Percentiles rank a stretch among this genome's conserved stretches.
These are phyloP conservation scores for Peromyscus melanophrys DNA, from an alignment of 2,797 vertebrate species.

Conservation along the genomic window DNA sequence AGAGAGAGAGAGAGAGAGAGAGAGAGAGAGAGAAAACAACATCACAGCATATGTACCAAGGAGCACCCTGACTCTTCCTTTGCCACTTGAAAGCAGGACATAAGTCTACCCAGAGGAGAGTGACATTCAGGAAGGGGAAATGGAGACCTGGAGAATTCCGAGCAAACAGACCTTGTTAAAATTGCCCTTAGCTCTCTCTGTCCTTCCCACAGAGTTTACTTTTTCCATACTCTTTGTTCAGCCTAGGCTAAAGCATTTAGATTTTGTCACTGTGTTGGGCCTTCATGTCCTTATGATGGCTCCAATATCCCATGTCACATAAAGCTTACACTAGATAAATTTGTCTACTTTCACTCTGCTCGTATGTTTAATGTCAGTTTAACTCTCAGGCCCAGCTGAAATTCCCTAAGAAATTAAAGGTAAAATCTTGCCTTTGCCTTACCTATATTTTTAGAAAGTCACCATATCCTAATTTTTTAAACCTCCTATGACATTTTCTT, in stretches of 20 bases:
- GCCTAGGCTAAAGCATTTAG: neutral
- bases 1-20: neutral
- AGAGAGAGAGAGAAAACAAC: neutral
- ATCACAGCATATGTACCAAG: neutral
- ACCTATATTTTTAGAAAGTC: neutral
- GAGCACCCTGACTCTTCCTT: neutral
- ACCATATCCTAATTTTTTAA: neutral
- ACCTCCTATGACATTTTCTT: neutral
- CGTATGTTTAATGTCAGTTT: conserved; percentile 16
- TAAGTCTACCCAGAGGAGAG: neutral
- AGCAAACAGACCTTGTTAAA: conserved; percentile 23
- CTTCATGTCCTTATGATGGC: neutral
- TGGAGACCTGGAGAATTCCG: neutral
- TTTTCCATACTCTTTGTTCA: neutral
- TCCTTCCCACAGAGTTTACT: neutral
- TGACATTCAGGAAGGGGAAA: neutral
- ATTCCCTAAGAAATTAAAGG: neutral
- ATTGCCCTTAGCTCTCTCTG: neutral
- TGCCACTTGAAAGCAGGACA: neutral
- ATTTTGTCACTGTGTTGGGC: neutral
- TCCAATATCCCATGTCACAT: neutral
- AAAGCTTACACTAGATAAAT: conserved; percentile 42
- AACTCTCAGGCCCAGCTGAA: neutral
- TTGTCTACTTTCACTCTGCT: conserved; percentile 22
- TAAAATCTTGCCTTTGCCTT: neutral